phyloP scores from a whole-genome alignment of 2,113 vertebrate genomes.

The Rattus rattus region DNA sequence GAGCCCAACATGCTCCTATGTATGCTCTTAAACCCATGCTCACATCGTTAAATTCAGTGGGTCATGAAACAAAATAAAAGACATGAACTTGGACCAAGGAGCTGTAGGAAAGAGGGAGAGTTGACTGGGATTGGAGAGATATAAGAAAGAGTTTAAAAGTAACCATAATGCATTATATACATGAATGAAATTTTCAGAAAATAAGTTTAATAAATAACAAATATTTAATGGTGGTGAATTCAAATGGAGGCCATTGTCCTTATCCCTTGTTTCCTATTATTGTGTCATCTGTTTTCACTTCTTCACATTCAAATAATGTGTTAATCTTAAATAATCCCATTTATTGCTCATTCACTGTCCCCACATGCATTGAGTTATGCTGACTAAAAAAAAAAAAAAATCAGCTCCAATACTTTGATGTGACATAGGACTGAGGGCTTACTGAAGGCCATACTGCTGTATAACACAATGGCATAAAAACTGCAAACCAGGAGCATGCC shows the following conservation, averaged over 20 bases:
- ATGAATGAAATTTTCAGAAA: neutral
- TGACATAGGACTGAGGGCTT: neutral
- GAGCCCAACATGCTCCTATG: no score
- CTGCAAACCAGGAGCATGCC: no score
- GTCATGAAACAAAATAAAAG: neutral
- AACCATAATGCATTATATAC: neutral
- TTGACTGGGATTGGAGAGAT: neutral
- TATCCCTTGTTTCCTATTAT: neutral
- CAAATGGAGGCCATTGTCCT: neutral
- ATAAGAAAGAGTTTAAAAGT: neutral
- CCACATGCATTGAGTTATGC: neutral
- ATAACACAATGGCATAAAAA: neutral
- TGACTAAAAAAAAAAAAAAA: neutral
- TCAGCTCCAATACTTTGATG: neutral
- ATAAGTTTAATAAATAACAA: neutral
- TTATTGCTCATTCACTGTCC: neutral
- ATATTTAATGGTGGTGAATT: neutral
- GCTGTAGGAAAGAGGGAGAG: neutral
- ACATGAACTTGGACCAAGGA: neutral
- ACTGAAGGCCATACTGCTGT: neutral
- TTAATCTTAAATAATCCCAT: neutral
- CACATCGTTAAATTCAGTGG: neutral
- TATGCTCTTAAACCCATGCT: no score
- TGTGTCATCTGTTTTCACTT: neutral
- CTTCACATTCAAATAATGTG: neutral